Conservation (phyloP, 1,140 invertebrate genomes). For the Muscidifurax raptorellus region DNA sequence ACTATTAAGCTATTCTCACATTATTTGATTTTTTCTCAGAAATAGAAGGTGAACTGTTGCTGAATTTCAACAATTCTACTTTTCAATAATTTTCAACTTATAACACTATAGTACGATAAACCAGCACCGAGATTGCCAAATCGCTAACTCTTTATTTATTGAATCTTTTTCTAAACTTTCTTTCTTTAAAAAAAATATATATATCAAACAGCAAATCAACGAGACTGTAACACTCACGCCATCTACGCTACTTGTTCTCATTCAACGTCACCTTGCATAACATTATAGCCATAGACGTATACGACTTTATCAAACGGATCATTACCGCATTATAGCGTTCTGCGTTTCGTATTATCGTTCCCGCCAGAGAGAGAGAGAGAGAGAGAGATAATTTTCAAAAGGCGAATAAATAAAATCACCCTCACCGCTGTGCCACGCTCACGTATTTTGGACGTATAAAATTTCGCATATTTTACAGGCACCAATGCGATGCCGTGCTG, state of each 20-base stretch:
- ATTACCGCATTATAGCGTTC: too few species aligned
- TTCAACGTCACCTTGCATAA: neutral
- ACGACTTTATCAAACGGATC: too few species aligned
- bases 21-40: conserved; percentile 10
- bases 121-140: neutral
- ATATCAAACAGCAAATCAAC: neutral
- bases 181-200: neutral
- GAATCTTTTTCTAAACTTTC: neutral
- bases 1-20: neutral
- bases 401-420: neutral
- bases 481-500: neutral
- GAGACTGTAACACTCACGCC: neutral
- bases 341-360: too few species aligned
- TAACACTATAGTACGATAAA: neutral
- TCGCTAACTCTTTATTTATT: too few species aligned
- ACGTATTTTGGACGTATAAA: neutral
- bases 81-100: neutral
- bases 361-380: too few species aligned
- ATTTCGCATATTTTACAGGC: neutral
- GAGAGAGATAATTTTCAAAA: neutral
- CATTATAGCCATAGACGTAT: too few species aligned
- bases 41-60: neutral
- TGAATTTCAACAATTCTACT: conserved; percentile 3
- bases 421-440: neutral
- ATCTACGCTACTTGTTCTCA: neutral